Conservation (phyloP, 2,797 vertebrate genomes). For the Tarsius wallacei region DNA sequence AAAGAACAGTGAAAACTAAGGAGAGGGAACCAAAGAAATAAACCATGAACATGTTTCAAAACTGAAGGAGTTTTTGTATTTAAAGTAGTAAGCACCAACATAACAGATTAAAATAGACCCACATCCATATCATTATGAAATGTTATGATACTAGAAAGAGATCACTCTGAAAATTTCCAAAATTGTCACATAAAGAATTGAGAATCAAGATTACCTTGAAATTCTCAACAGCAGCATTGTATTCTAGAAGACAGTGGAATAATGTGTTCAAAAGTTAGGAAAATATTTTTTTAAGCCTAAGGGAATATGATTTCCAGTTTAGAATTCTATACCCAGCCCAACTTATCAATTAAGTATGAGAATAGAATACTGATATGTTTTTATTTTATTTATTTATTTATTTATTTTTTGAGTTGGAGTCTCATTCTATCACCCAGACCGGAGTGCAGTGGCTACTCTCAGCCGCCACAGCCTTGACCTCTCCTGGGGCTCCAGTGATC, state of each 20-base stretch:
- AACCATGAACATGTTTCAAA: background rate
- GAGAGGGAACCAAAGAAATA: background rate
- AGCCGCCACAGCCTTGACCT: too few relatives aligned
- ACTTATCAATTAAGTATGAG: conserved; percentile 1
- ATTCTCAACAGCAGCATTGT: conserved; percentile 24
- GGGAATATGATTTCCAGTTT: conserved; percentile 15
- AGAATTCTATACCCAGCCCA: conserved; percentile 27
- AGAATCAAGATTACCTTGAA: background rate
- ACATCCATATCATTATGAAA: conserved; percentile 4
- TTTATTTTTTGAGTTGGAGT: too few relatives aligned
- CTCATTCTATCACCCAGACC: too few relatives aligned
- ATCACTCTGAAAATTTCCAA: conserved; percentile 20
- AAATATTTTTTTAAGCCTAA: background rate
- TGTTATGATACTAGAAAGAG: background rate
- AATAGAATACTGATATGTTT: conserved; percentile 36
- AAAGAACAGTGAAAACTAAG: conserved; percentile 7
- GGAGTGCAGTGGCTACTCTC: too few relatives aligned
- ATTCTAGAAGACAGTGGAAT: background rate
- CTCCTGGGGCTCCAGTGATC: too few relatives aligned
- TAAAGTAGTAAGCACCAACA: background rate
- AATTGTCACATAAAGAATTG: background rate
- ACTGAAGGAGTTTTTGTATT: conserved; percentile 48
- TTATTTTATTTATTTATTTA: too few relatives aligned
- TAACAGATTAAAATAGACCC: conserved; percentile 10
- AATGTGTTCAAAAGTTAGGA: background rate